Evolutionary conservation across 2,797 vertebrate genomes (phyloP), one percentile per base, ranked within the genome.

Genomic region (Glyptemys insculpta): DNA sequence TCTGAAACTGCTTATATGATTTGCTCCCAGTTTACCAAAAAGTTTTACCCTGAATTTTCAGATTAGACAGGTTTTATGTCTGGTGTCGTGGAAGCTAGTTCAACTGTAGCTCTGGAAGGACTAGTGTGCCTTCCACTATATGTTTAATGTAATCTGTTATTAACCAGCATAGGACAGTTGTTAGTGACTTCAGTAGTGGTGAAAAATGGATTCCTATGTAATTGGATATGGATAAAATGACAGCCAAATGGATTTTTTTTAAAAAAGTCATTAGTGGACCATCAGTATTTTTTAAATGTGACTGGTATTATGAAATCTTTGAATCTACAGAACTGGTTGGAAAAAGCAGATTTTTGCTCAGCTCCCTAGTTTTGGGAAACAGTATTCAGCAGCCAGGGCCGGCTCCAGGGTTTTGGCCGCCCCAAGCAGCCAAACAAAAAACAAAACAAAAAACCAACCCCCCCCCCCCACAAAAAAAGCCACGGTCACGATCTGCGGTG

Each of bases 291-390:
- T 87, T 82, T 53, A 83, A n/a, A 87, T 91, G 80, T 25, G 50
- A 89, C 34, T 15, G 81, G 1, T 91, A 87, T 47, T 56, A 4
- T 49, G 16, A 1, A 37, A 29, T 54, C 6, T 90, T 95, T 88
- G 8, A 68, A 37, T 23, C n/a, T 68, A 11, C 89, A 59, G 62
- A 93, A 27, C 18, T 56, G 29, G 21, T 50, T 88, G 88, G 44
- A 79, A 93, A 95, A 87, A 68, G 72, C 2, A 47, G 4, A 5
- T 44, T 93, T 93, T 93, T 87, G 31, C n/a, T 72, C 2, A 74
- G 12, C 31, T 62, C 2, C 12, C 54, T 79, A 85, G n/a, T 86
- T 72, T 94, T 95, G 76, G 94, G 92, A 27, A 96, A 83, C 85
- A 91, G 79, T 72, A 52, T 87, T 79, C 3, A 31, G n/a, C 47